Evolutionary conservation across 1,140 invertebrate species (phyloP).

Genomic region (Oryctes rhinoceros): DNA sequence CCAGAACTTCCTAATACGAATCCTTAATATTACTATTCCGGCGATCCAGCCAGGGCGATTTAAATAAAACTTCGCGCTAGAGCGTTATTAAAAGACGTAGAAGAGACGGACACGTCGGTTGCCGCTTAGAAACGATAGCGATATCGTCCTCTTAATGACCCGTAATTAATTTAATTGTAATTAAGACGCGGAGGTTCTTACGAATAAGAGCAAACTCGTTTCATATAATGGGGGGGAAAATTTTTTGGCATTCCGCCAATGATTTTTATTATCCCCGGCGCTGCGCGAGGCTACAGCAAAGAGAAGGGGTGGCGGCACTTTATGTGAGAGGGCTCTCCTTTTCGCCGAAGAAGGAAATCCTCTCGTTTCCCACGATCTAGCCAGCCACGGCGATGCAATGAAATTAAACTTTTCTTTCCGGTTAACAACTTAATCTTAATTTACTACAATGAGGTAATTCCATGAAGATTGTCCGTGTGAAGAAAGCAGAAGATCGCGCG

Average conservation of each 20-base stretch:
- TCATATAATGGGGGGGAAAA: conserved; percentile 3
- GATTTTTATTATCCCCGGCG: conserved; percentile 1
- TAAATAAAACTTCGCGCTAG: neutral
- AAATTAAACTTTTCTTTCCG: conserved; percentile 31
- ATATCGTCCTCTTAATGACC: neutral
- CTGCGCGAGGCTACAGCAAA: neutral
- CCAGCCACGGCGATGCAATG: conserved; percentile 4
- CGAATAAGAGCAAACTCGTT: neutral
- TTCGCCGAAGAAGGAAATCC: neutral
- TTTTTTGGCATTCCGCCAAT: conserved; percentile 21
- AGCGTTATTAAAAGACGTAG: neutral
- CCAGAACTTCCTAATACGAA: too few relatives aligned
- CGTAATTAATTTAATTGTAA: conserved; percentile 23
- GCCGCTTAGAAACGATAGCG: neutral
- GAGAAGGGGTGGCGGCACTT: neutral
- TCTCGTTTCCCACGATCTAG: neutral
- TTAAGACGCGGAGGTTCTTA: neutral
- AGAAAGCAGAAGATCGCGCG: neutral
- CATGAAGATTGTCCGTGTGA: conserved; percentile 8
- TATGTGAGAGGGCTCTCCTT: neutral
- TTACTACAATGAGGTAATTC: conserved; percentile 35
- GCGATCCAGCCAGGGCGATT: neutral
- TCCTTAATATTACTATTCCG: too few relatives aligned
- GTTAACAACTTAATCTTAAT: conserved; percentile 34
- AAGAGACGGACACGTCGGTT: neutral